Base-by-base conservation (phyloP, 2,888 invertebrate species). In the Lysandra coridon region DNA sequence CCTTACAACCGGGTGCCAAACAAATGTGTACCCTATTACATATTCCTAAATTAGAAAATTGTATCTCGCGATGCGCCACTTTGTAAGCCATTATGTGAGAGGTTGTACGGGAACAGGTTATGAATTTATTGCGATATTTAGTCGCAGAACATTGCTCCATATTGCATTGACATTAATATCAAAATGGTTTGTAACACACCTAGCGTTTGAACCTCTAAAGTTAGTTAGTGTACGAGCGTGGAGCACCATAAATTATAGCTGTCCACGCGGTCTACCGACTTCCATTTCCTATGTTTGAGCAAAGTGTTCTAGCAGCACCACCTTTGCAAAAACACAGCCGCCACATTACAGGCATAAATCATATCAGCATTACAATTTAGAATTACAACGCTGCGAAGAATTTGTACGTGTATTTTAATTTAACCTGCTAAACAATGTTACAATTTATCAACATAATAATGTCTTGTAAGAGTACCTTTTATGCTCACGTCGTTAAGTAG, bases 251-350 rank as follows among this genome's bases (percentile, higher is more conserved):
- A 83, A 83, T 83, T 83, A 82, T 80, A 82, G 80, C 83, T 81
- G 83, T 83, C 83, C 83, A 81, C 82, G 83, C 83, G 83, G 82
- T 83, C 82, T 83, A 83, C 83, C 82, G 81, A 82, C 82, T 82
- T 83, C 81, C 82, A 83, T 83, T 83, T 83, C 82, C 83, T 82
- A 82, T 78, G 81, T 82, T 82, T 81, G 81, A 82, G 82, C 82
- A 82, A 83, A 83, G 82, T 83, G 81, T 82, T 83, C 82, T 77
- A 80, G 79, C 83, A 81, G 82, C 82, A 83, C 82, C 81, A 80
- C 79, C 80, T 83, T 81, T 78, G 80, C 81, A 82, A 83, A 83
- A 83, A 83, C 81, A 83, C 80, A 80, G 80, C 33, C 80, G 81
- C 80, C 60, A 75, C 79, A 60, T 79, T 75, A 75, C 60, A 33